A percentile compares a stretch with the other conserved stretches of the same genome.
Evolutionary conservation across 2,888 invertebrate genomes (phyloP).

Genomic region (Drosophila robusta): DNA sequence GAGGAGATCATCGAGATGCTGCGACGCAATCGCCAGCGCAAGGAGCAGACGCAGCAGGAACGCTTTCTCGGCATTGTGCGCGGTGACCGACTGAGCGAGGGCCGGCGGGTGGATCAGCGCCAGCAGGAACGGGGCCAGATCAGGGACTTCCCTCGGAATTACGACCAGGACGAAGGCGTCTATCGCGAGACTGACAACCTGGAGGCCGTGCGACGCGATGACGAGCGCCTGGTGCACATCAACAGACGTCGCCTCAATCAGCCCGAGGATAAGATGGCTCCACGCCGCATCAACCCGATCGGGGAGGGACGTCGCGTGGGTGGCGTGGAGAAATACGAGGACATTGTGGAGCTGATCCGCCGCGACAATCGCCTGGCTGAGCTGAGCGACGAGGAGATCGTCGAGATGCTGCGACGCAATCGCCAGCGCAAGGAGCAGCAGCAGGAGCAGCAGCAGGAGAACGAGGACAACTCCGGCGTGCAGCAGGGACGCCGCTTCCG

Average conservation of each 20-base stretch:
- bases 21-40: slow-evolving; percentile 25
- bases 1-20: slow-evolving; percentile 48
- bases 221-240: slow-evolving; percentile 61
- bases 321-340: slow-evolving; percentile 12
- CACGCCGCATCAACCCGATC: slow-evolving; percentile 35
- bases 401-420: slow-evolving; percentile 53
- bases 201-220: slow-evolving; percentile 40
- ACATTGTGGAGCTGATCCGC: slow-evolving; percentile 20
- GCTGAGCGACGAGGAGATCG: slow-evolving; percentile 47
- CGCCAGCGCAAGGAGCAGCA: slow-evolving; percentile 24
- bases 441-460: slow-evolving; percentile 4
- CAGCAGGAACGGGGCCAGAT: neutral
- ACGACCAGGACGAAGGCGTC: neutral
- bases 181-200: slow-evolving; percentile 29
- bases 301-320: slow-evolving; percentile 51
- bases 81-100: slow-evolving; percentile 10
- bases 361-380: slow-evolving; percentile 15
- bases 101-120: slow-evolving; percentile 15
- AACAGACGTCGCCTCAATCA: slow-evolving; percentile 55
- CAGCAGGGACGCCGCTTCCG: slow-evolving; percentile 52
- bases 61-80: slow-evolving; percentile 6
- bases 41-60: slow-evolving; percentile 20
- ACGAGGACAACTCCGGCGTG: neutral
- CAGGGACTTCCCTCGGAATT: neutral
- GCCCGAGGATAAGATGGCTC: slow-evolving; percentile 1